Base-by-base conservation (phyloP, 2,797 vertebrate genomes). In the Hyperoplus immaculatus region DNA sequence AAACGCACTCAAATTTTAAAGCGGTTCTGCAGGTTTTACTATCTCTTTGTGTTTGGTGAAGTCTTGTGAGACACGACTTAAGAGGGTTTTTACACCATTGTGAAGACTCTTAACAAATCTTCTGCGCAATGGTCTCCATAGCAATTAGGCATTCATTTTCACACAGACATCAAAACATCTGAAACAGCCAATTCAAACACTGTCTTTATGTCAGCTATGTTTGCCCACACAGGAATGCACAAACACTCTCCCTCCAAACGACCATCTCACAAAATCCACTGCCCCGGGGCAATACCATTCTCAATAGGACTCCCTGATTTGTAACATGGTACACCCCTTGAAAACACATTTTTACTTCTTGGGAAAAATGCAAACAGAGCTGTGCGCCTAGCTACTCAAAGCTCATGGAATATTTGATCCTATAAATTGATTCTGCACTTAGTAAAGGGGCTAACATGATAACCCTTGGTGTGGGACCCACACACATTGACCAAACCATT, bases 201-300 rank as follows among this genome's bases (percentile, higher is more conserved):
- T 0, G 72, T 84, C 91, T 89, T 90, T 77, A 88, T 77, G 78
- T 75, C 50, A n/a, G 84, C 82, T 59, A 76, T 89, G 88, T 94
- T 94, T 92, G 91, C 94, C 77, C 77, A 86, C 85, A 68, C 66
- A 85, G 92, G 93, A 93, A 94, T 94, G 93, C 83, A 88, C 94
- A 95, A 94, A 95, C 88, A 93, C 79, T 82, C 75, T 68, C 75
- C 45, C 82, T 85, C 83, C 76, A 85, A 91, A 92, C 59, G 80
- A 82, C 72, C 89, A 80, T 82, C 85, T 86, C 76, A 72, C 81
- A 89, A 92, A 92, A 92, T 89, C 82, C 89, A 89, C 72, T 1
- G 21, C 60, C 66, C 83, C 12, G 50, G 62, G 73, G 70, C 47
- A 57, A 73, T 56, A 43, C 49, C 18, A 18, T 60, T 80, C 83